Conservation (phyloP, 92 coral and sea anemone species). For the Siderastrea radians region DNA sequence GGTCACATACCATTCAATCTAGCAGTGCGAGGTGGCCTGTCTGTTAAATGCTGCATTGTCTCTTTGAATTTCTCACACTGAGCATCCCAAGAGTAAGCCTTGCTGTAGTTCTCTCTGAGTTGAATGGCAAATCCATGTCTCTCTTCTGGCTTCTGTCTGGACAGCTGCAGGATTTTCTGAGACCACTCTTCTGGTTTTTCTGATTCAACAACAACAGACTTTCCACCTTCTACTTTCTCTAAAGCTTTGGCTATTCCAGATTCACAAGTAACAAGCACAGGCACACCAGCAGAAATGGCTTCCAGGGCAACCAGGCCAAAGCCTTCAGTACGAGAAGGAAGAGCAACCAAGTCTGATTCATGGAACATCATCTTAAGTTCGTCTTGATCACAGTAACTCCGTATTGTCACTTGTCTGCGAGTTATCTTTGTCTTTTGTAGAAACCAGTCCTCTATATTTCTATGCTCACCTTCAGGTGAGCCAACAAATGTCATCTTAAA, state of each 20-base stretch:
- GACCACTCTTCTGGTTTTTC: neutral
- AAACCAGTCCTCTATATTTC: constrained; percentile 13
- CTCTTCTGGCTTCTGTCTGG: constrained; percentile 7
- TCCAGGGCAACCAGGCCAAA: constrained; percentile 22
- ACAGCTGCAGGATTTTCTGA: neutral
- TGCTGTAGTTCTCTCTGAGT: neutral
- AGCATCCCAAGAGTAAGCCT: neutral
- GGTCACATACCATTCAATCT: neutral
- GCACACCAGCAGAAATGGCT: constrained; percentile 25
- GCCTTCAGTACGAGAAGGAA: constrained; percentile 12
- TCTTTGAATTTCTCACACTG: constrained; percentile 7
- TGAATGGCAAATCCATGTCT: neutral
- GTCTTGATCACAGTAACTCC: neutral
- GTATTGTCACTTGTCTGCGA: neutral
- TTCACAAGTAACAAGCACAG: constrained; percentile 8
- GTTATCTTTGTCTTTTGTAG: neutral
- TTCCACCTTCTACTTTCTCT: constrained; percentile 7
- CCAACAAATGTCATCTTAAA: constrained; percentile 34
- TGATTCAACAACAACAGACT: constrained; percentile 6
- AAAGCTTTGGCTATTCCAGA: constrained; percentile 21
- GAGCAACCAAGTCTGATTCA: constrained; percentile 3
- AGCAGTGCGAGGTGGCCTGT: neutral
- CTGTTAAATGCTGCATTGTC: neutral
- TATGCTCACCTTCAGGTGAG: neutral
- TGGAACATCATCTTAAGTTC: constrained; percentile 9